phyloP scores from a whole-genome alignment of 2,113 vertebrate genomes.

The Pristiophorus japonicus region DNA sequence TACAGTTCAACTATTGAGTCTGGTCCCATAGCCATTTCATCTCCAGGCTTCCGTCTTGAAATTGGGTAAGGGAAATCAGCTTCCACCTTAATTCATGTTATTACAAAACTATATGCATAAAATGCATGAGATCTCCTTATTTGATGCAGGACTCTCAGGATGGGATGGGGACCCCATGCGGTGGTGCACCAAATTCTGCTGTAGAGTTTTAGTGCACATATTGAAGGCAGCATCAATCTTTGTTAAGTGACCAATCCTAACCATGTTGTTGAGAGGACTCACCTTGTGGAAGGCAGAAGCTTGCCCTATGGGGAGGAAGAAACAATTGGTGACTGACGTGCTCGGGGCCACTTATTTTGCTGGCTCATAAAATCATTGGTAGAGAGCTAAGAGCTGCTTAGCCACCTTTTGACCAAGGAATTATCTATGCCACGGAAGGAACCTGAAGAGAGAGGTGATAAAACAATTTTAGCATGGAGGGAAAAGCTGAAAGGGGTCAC shows the following conservation, averaged over 20 bases:
- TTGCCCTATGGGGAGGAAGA: background rate
- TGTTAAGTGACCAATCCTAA: background rate
- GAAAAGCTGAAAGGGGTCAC: background rate
- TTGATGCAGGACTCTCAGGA: background rate
- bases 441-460: background rate
- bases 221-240: background rate
- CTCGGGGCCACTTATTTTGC: no score
- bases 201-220: background rate
- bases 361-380: no score
- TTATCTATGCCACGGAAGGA: background rate
- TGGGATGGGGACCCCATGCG: background rate
- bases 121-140: background rate
- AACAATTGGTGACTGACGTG: background rate
- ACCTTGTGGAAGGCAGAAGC: background rate
- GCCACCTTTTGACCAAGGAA: background rate
- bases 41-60: background rate
- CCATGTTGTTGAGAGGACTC: background rate
- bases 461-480: background rate
- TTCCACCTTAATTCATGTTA: background rate
- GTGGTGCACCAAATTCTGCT: background rate
- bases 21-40: background rate
- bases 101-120: background rate
- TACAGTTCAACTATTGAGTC: background rate
- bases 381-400: background rate
- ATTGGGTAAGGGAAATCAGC: background rate